Conservation (phyloP, 2,797 vertebrate genomes). For the Takifugu ocellatus region DNA sequence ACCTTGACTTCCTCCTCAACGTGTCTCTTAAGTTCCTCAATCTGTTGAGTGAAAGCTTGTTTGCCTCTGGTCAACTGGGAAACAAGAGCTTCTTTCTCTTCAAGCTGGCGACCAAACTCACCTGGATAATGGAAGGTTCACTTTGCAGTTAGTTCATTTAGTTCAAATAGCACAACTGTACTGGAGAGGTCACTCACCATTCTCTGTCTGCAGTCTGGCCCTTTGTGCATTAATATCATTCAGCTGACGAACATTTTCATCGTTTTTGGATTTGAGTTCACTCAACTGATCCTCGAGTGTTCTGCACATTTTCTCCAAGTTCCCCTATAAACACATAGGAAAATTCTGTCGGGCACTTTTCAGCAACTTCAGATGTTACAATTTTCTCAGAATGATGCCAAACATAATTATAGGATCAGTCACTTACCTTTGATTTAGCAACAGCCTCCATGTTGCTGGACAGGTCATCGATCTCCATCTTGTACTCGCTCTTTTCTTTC, state of each 20-base stretch:
- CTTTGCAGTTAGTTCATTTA: too few relatives aligned
- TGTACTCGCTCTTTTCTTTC: slow-evolving; percentile 85
- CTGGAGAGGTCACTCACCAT: slow-evolving; percentile 69
- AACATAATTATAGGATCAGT: slow-evolving; percentile 36
- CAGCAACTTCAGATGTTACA: background rate
- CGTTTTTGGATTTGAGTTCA: slow-evolving; percentile 82
- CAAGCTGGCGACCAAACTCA: slow-evolving; percentile 80
- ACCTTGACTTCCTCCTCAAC: slow-evolving; percentile 63
- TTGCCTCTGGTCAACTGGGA: slow-evolving; percentile 57
- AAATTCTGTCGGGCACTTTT: too few relatives aligned
- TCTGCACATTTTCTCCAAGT: slow-evolving; percentile 84
- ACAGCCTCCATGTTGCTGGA: slow-evolving; percentile 79
- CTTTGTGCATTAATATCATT: slow-evolving; percentile 78
- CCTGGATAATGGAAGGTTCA: slow-evolving; percentile 35
- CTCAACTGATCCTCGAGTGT: slow-evolving; percentile 84
- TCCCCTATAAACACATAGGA: slow-evolving; percentile 64
- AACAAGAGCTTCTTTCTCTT: slow-evolving; percentile 78
- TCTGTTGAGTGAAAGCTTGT: slow-evolving; percentile 86
- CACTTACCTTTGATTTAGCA: slow-evolving; percentile 68
- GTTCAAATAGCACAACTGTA: too few relatives aligned
- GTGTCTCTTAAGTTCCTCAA: slow-evolving; percentile 86
- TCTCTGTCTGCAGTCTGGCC: slow-evolving; percentile 85
- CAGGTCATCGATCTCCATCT: slow-evolving; percentile 86
- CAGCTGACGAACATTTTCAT: slow-evolving; percentile 82
- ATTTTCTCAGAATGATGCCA: background rate